Percentiles rank a stretch among this genome's conserved stretches.
phyloP scores from a whole-genome alignment of 2,113 vertebrate species.

The Andinoacara biseriatus region DNA sequence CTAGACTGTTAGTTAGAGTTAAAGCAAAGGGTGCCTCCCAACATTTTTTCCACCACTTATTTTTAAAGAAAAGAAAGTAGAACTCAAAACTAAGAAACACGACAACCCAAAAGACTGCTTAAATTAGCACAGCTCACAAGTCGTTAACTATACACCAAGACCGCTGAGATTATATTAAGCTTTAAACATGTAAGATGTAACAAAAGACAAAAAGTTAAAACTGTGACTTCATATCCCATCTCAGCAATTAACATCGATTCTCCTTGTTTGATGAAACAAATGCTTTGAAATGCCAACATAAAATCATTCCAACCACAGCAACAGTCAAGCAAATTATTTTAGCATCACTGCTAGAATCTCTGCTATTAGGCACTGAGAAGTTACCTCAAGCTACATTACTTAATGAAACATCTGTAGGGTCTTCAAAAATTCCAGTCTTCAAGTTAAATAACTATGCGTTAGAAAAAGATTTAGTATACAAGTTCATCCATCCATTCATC shows the following conservation, averaged over 20 bases:
- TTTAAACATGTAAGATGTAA: background rate
- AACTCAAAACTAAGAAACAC: slow-evolving; percentile 1
- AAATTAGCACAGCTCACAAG: background rate
- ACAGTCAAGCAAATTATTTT: background rate
- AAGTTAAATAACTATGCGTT: background rate
- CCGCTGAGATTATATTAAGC: background rate
- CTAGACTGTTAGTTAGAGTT: background rate
- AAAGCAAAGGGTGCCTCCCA: slow-evolving; percentile 23
- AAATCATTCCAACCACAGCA: background rate
- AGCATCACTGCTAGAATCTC: background rate
- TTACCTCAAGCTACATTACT: background rate
- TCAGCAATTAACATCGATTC: background rate
- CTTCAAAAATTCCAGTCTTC: background rate
- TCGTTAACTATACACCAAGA: background rate
- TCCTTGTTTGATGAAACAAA: background rate
- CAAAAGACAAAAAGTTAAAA: background rate
- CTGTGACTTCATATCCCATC: background rate
- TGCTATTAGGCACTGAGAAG: background rate
- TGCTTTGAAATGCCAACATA: background rate
- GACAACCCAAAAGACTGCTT: background rate
- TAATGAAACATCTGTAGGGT: background rate
- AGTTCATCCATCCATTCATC: too few relatives aligned
- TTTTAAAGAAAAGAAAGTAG: slow-evolving; percentile 20
- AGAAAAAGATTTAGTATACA: background rate
- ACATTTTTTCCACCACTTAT: background rate